Base-by-base conservation (phyloP, 2,797 vertebrate genomes). In the Hippopotamyrus pictus region DNA sequence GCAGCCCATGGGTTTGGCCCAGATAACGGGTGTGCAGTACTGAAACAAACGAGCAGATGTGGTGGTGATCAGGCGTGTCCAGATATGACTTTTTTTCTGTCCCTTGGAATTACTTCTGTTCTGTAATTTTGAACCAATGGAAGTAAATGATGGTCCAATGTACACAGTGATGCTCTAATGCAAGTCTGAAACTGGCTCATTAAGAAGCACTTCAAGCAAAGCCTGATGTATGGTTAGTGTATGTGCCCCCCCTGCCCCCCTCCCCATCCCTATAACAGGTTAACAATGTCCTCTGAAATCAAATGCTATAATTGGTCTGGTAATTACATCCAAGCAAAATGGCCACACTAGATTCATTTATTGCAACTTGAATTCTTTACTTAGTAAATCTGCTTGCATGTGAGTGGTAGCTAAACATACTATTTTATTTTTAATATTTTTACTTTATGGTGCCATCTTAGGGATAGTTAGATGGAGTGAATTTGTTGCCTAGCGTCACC, bases 1-100 rank as follows among this genome's bases (percentile, higher is more conserved):
- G 90, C 91, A 76, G 90, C 62, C 1, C 14, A 90, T 76, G 90
- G 84, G 79, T 89, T 62, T 65, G 5, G 51, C 44, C 22, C 54
- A 65, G 41, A 88, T 46, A 62, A 25, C 0, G 22, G 37, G 57
- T 46, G 1, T 19, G 29, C 53, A 8, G 8, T 87, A 3, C 53
- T 53, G 12, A 19, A 54, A 44, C 53, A 22, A 41, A 86, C 1
- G 25, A 37, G 6, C 48, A 50, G 46, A 85, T 19, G 37, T 29
- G 48, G 48, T 51, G 83, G 46, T 22, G 83, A 53, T 5, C 46
- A 22, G 44, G 44, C 9, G 4, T 29, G 22, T 51, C 44, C 44
- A 25, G 41, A 25, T 83, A 11, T 83, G 37, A n/a, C 19, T 41
- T 44, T 83, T 46, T 25, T 50, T 84, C 48, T 85, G 41, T 51